Evolutionary conservation across 2,113 vertebrate genomes (phyloP).

Genomic region (Malurus melanocephalus): DNA sequence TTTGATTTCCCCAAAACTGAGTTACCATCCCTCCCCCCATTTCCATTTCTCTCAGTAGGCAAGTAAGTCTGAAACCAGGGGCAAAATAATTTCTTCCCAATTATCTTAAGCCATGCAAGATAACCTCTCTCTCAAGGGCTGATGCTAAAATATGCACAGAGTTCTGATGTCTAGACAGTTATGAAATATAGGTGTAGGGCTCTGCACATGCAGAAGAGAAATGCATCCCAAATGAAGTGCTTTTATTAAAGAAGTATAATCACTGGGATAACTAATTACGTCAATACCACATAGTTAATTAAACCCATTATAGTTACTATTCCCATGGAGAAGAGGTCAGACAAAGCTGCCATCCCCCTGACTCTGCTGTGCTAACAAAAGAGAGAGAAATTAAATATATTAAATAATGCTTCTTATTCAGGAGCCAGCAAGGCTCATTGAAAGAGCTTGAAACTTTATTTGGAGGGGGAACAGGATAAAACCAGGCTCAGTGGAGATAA

Average conservation of each 20-base stretch:
- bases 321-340: conserved; percentile 70
- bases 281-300: conserved; percentile 81
- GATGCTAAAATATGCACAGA: conserved; percentile 62
- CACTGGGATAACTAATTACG: conserved; percentile 75
- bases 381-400: conserved; percentile 70
- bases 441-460: neutral
- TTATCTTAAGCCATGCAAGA: conserved; percentile 69
- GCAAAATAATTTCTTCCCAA: conserved; percentile 76
- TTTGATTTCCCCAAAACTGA: conserved; percentile 51
- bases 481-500: neutral
- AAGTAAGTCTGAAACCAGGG: conserved; percentile 57
- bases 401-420: conserved; percentile 36
- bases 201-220: conserved; percentile 45
- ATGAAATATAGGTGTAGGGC: conserved; percentile 68
- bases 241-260: conserved; percentile 78
- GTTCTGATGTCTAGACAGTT: conserved; percentile 70
- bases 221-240: conserved; percentile 74
- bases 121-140: conserved; percentile 69
- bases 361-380: conserved; percentile 64
- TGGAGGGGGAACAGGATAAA: neutral
- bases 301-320: conserved; percentile 78
- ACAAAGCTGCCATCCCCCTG: conserved; percentile 56
- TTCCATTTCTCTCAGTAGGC: conserved; percentile 24
- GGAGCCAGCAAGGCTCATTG: neutral
- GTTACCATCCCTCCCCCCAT: neutral